A percentile compares a stretch with the other conserved stretches of the same genome.
These are phyloP conservation scores for Sitobion miscanthi DNA, from an alignment of 1,140 invertebrate genomes.

Conservation along the genomic window DNA sequence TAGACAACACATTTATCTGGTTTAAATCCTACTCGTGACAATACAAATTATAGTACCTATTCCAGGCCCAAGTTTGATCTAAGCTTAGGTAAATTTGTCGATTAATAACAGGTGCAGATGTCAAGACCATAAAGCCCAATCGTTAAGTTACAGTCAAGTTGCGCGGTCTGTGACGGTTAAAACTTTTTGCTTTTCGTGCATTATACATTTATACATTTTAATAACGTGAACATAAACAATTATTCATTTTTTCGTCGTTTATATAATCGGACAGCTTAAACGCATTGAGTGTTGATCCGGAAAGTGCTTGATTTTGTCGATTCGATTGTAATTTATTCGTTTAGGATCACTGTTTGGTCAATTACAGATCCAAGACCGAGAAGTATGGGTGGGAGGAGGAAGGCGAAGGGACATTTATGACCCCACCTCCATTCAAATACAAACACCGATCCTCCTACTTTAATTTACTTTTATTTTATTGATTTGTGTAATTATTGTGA, in stretches of 20 bases:
- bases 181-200: neutral
- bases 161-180: neutral
- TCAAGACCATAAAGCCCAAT: neutral
- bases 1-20: neutral
- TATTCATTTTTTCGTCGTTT: neutral
- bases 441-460: neutral
- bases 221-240: neutral
- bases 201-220: neutral
- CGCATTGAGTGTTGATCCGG: neutral
- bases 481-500: neutral
- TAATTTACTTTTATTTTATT: neutral
- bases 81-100: conserved; percentile 6
- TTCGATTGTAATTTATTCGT: neutral
- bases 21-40: neutral
- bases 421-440: neutral
- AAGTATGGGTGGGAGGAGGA: rapidly evolving
- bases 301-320: neutral
- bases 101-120: neutral
- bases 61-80: neutral
- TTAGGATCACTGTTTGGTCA: neutral
- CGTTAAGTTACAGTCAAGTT: neutral
- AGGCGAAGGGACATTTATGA: neutral
- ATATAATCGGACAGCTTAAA: neutral
- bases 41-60: neutral
- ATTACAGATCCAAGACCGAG: too few species aligned